Percentiles rank a stretch among this genome's conserved stretches.
These are phyloP conservation scores for Murina feae DNA, from an alignment of 2,113 vertebrate species.

Conservation along the genomic window DNA sequence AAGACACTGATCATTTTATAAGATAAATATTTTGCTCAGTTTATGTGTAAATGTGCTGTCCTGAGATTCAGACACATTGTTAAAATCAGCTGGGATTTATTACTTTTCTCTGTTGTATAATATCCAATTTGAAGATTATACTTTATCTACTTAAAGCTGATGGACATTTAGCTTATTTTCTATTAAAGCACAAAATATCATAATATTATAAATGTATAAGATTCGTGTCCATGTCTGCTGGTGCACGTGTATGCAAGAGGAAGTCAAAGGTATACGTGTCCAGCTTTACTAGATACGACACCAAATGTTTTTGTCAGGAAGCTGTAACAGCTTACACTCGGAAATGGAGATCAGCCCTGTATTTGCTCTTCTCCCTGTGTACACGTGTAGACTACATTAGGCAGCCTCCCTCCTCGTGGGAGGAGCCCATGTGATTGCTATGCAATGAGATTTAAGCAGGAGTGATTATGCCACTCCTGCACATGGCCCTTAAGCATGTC, in stretches of 20 bases:
- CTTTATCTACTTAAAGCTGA: neutral
- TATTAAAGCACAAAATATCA: neutral
- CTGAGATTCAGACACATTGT: neutral
- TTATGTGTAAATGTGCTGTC: neutral
- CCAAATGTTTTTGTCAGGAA: neutral
- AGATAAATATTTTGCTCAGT: neutral
- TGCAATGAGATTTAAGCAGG: neutral
- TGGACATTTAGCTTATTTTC: neutral
- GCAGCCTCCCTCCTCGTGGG: neutral
- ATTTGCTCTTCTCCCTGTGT: neutral
- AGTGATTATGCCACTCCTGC: neutral
- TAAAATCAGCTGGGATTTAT: neutral
- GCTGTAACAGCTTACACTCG: neutral
- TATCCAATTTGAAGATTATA: neutral
- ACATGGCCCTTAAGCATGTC: neutral
- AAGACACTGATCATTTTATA: neutral
- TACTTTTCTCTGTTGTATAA: neutral
- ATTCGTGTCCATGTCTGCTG: neutral
- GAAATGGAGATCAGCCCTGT: neutral
- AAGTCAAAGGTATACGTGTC: neutral
- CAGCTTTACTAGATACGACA: neutral
- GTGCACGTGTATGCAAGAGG: neutral
- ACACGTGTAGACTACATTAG: too few relatives aligned
- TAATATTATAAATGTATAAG: neutral
- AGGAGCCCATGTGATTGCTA: neutral